phyloP scores from a whole-genome alignment of 1,140 invertebrate genomes.

The Aphaenogaster floridana region DNA sequence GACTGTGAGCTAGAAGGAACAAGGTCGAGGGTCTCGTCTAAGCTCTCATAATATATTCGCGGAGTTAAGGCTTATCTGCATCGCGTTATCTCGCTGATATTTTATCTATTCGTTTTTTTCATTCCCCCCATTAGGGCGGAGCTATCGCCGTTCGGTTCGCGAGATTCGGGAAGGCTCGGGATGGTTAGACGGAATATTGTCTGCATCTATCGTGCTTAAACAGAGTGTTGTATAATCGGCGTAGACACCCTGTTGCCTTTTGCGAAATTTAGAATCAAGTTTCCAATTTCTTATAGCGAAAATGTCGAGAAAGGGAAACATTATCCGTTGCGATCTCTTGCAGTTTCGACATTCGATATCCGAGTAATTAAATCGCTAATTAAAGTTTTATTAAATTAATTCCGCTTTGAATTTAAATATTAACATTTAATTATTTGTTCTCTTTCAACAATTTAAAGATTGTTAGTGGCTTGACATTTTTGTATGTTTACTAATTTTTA shows the following conservation, averaged over 20 bases:
- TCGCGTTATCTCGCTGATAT: constrained; percentile 43
- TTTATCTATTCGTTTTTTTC: constrained; percentile 42
- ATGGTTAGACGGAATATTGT: not conserved
- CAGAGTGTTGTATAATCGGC: not conserved
- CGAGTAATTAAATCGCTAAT: not conserved
- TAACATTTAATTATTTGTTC: not conserved
- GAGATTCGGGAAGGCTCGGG: not conserved
- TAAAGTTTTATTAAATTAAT: constrained; percentile 32
- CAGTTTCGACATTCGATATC: not conserved
- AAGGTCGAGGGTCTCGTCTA: constrained; percentile 55
- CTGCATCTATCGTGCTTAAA: not conserved
- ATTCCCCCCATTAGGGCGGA: not conserved
- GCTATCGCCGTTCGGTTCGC: not conserved
- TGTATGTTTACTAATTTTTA: not conserved
- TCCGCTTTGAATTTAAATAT: not conserved
- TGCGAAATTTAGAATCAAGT: not conserved
- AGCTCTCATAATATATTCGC: constrained; percentile 55
- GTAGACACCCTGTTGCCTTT: not conserved
- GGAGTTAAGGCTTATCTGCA: constrained; percentile 54
- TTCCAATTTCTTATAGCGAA: constrained; percentile 1
- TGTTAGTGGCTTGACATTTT: not conserved
- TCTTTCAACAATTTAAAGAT: not conserved
- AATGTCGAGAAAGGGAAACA: too few species aligned
- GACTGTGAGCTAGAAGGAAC: constrained; percentile 39
- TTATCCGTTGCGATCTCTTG: not conserved